phyloP scores from a whole-genome alignment of 2,113 vertebrate species.

The Hoplias malabaricus region DNA sequence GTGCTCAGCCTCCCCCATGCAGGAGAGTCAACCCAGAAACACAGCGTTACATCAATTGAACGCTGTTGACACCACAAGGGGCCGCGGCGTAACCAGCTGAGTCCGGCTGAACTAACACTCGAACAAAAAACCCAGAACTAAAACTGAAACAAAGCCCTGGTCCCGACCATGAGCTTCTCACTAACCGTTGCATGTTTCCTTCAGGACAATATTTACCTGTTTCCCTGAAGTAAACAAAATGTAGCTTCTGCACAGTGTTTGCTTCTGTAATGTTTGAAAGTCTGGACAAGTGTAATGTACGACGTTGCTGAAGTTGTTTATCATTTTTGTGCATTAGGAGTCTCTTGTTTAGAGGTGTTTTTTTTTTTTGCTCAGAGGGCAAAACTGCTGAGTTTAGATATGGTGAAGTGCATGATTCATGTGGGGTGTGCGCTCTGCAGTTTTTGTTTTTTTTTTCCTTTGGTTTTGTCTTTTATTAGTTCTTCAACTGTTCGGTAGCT shows the following conservation, averaged over 20 bases:
- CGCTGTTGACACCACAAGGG: conserved; percentile 56
- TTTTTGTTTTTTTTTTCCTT: conserved; percentile 67
- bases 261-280: conserved; percentile 77
- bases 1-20: conserved; percentile 61
- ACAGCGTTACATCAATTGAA: conserved; percentile 54
- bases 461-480: conserved; percentile 20
- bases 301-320: conserved; percentile 78
- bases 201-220: conserved; percentile 62
- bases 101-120: conserved; percentile 44
- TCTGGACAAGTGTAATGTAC: conserved; percentile 77
- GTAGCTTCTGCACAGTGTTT: conserved; percentile 68
- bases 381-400: conserved; percentile 82
- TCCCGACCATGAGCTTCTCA: no score
- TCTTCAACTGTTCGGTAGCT: conserved; percentile 54
- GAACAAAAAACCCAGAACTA: conserved; percentile 24
- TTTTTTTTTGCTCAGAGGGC: conserved; percentile 60
- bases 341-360: conserved; percentile 40
- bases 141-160: no score
- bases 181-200: conserved; percentile 65
- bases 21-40: conserved; percentile 60
- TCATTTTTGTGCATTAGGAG: conserved; percentile 73
- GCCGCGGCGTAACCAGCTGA: no score
- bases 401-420: conserved; percentile 81
- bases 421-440: conserved; percentile 65
- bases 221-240: conserved; percentile 72